These are phyloP conservation scores for Morpho deidamia DNA, from an alignment of 2,888 invertebrate genomes.

Conservation along the genomic window DNA sequence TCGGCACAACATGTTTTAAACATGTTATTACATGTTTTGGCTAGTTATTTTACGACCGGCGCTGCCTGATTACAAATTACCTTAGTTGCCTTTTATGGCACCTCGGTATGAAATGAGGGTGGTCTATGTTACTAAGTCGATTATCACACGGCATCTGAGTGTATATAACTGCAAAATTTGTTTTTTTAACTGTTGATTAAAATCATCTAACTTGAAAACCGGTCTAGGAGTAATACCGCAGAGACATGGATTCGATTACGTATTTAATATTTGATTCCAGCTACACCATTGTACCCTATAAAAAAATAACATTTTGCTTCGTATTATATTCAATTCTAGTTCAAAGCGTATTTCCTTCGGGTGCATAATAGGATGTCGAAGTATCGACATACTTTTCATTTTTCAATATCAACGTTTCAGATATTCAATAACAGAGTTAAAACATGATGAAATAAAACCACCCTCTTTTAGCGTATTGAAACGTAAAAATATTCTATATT, in stretches of 20 bases:
- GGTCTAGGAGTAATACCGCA: too few species aligned
- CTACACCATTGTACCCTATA: not conserved
- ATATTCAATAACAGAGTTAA: constrained; percentile 15
- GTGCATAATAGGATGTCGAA: constrained; percentile 13
- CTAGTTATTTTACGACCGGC: too few species aligned
- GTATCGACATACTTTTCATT: constrained; percentile 12
- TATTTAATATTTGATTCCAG: too few species aligned
- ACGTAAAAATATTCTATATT: not conserved
- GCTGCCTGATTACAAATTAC: too few species aligned
- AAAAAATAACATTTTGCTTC: not conserved
- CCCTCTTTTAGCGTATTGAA: not conserved
- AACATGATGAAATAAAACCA: constrained; percentile 5
- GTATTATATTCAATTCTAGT: constrained; percentile 6
- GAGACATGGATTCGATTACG: too few species aligned
- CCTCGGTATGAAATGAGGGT: too few species aligned
- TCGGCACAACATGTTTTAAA: too few species aligned
- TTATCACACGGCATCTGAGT: too few species aligned
- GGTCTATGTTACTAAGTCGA: too few species aligned
- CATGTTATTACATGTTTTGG: too few species aligned
- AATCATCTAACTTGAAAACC: too few species aligned
- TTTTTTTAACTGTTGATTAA: not conserved
- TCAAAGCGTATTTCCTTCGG: constrained; percentile 7
- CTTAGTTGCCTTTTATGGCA: too few species aligned
- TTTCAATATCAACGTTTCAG: constrained; percentile 10
- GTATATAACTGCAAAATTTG: not conserved